Conservation (phyloP, 2,888 invertebrate genomes). For the Hypercompe scribonia region DNA sequence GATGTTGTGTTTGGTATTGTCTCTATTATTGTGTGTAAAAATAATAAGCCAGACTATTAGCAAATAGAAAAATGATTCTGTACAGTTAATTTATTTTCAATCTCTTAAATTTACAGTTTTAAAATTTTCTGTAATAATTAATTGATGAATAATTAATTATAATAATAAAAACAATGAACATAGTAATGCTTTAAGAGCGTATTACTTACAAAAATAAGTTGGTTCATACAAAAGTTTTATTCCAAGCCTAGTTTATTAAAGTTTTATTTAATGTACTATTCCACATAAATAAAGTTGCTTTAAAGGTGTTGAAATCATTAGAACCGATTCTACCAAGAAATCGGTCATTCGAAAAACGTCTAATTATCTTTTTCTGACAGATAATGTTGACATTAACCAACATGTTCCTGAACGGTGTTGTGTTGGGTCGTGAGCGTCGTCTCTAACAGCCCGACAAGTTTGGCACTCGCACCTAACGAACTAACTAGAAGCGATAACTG, state of each 20-base stretch:
- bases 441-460: constrained; percentile 55
- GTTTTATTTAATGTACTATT: neutral
- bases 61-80: too few species aligned
- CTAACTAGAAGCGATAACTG: constrained; percentile 66
- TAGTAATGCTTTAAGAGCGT: too few species aligned
- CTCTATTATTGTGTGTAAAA: neutral
- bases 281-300: neutral
- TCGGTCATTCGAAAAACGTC: neutral
- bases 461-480: constrained; percentile 71
- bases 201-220: neutral
- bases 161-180: too few species aligned
- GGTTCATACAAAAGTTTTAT: neutral
- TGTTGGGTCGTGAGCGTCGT: constrained; percentile 29
- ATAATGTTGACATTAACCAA: neutral
- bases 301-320: neutral
- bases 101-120: too few species aligned
- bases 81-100: too few species aligned
- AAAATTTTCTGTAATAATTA: neutral
- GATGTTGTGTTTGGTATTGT: neutral
- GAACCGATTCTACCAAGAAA: neutral
- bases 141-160: too few species aligned
- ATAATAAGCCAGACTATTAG: neutral
- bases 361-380: neutral
- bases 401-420: neutral
- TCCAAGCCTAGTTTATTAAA: neutral